phyloP scores from a whole-genome alignment of 2,888 invertebrate species.

The Deilephila porcellus region DNA sequence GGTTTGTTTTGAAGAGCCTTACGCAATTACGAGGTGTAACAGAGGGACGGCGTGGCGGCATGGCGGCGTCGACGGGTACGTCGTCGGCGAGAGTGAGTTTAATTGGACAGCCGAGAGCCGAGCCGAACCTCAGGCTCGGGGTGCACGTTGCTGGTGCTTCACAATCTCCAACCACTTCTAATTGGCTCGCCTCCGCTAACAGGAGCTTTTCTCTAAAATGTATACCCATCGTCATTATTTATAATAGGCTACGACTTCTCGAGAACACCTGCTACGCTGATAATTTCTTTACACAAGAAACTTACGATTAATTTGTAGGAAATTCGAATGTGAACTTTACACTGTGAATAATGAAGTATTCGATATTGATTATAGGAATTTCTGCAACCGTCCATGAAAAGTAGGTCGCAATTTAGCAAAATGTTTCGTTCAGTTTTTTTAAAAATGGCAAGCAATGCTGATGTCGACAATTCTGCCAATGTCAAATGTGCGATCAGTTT shows the following conservation, averaged over 20 bases:
- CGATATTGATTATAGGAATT: neutral
- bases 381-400: neutral
- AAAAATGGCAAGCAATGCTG: too few relatives aligned
- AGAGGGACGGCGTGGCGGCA: constrained; percentile 41
- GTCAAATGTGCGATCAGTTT: too few relatives aligned
- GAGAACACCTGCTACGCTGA: constrained; percentile 1
- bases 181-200: constrained; percentile 79
- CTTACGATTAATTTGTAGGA: too few relatives aligned
- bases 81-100: constrained; percentile 65
- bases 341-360: too few relatives aligned
- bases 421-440: too few relatives aligned
- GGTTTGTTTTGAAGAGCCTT: constrained; percentile 80
- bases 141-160: constrained; percentile 42
- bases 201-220: constrained; percentile 70
- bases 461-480: too few relatives aligned
- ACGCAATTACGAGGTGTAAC: constrained; percentile 77
- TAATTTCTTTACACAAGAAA: neutral
- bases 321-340: too few relatives aligned
- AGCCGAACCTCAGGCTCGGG: constrained; percentile 48
- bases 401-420: neutral
- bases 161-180: constrained; percentile 73
- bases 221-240: constrained; percentile 69
- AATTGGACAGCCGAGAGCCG: constrained; percentile 74
- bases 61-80: constrained; percentile 46
- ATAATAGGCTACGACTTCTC: constrained; percentile 51